Base-by-base conservation (phyloP, 2,888 invertebrate genomes). In the Glaucopsyche alexis region DNA sequence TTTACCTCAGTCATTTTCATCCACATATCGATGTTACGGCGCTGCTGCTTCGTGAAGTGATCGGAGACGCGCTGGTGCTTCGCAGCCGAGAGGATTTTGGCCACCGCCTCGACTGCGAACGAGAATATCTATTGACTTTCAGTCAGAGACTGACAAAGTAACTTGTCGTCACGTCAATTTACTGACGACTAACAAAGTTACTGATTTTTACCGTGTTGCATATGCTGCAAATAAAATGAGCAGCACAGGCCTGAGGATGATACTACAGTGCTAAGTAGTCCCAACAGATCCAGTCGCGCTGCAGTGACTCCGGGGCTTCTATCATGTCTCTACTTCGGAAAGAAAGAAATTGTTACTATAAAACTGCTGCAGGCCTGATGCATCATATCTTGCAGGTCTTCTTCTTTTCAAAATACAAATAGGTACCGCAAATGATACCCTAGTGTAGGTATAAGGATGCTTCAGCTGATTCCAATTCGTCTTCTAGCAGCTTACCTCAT, bases 21-120 rank as follows among this genome's bases (percentile, higher is more conserved):
- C 99, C 98, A 99, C 94, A 96, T 95, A 91, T 98, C 98, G 94
- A 99, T 96, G 95, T 98, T 98, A 94, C 98, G 97, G 90, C 98
- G 96, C 94, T 99, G 99, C 85, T 98, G 98, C 95, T 98, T 99
- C 93, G 97, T 97, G 96, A 99, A 98, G 95, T 98, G 98, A 95
- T 99, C 98, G 96, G 98, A 98, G 92, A 97, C 97, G 93, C 98
- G 98, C 95, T 98, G 98, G 94, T 98, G 98, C 94, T 96, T 97
- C 91, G 98, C 98, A 88, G 97, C 96, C 87, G 95, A 94, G 95
- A 98, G 98, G 91, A 99, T 98, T 95, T 97, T 97, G 95, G 98
- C 98, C 94, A 99, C 98, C 96, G 98, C 98, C 95, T 97, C 97
- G 96, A 98, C 98, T 98, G 87, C 81, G 79, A 79, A 84, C 80